Evolutionary conservation across 1,140 invertebrate species (phyloP), one percentile per base, ranked within the genome.

Genomic region (Zophobas atratus): DNA sequence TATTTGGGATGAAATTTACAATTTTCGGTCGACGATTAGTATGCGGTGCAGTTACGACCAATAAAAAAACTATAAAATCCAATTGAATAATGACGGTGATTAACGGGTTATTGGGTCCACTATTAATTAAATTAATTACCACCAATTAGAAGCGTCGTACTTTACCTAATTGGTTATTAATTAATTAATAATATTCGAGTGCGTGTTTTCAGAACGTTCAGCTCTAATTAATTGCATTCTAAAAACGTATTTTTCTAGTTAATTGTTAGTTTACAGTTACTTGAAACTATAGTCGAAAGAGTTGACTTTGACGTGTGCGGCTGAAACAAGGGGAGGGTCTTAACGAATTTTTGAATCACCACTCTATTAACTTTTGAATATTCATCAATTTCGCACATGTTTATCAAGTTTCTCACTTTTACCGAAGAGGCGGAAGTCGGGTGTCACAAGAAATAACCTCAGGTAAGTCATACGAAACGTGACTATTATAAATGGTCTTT

Each of bases 391-490:
- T 60, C 3, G 56, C 56, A 60, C 35, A 39, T 1, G 5, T 36
- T 35, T 60, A 60, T 3, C 56, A 36, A 36, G 56, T 60, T 60
- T 60, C 60, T 67, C 60, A 67, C 38, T n/a, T 67, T 67, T 41
- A 32, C 60, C 6, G 1, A 0, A 20, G 39, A 20, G 33, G 38
- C 41, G 60, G 60, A 67, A 67, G 60, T 43, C 5, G 38, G n/a
- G 43, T 67, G 60, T 67, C 60, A 67, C 60, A 67, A 43, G 57
- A 63, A 63, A 63, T 39, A 63, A 63, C 36, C 36, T 8, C 60
- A 43, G 6, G 60, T 32, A 67, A 67, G 4, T 67, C 36, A 60
- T 60, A 60, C 56, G 56, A 60, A 38, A 60, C 56, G 56, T 60
- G 56, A 60, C 56, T 8, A 60, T 39, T 60, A 38, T 60, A 60